Percentiles rank a stretch among this genome's conserved stretches.
Conservation (phyloP, 2,113 vertebrate genomes). For the Dipodomys merriami region DNA sequence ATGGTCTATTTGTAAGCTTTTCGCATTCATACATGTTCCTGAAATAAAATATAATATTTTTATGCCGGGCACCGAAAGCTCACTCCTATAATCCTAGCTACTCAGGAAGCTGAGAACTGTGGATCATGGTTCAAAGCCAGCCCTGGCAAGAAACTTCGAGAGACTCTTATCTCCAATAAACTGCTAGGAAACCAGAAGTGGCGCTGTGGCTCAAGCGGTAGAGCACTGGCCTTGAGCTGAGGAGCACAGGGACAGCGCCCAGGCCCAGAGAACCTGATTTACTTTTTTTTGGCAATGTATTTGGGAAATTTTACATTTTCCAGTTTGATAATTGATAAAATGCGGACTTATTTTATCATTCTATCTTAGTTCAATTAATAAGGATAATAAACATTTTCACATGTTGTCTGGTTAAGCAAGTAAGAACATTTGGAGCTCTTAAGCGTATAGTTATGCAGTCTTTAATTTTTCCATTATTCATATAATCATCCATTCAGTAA, state of each 20-base stretch:
- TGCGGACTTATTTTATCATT: not conserved
- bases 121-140: too few species aligned
- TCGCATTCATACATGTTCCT: too few species aligned
- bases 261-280: not conserved
- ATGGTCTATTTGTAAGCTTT: not conserved
- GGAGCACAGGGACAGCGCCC: too few species aligned
- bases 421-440: not conserved
- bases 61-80: too few species aligned
- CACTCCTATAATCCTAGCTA: too few species aligned
- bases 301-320: not conserved
- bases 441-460: not conserved
- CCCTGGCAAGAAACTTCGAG: too few species aligned
- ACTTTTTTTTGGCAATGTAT: not conserved
- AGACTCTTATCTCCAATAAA: too few species aligned
- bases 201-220: too few species aligned
- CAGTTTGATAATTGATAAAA: not conserved
- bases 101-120: too few species aligned
- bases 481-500: not conserved
- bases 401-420: not conserved
- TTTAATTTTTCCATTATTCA: not conserved
- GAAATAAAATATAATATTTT: too few species aligned
- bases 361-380: not conserved
- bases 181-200: too few species aligned
- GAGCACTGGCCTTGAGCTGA: too few species aligned
- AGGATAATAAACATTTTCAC: not conserved